Evolutionary conservation across 30 jellyfish, hydroid and myxozoan genomes (phyloP).

Genomic region (Aurelia aurita): DNA sequence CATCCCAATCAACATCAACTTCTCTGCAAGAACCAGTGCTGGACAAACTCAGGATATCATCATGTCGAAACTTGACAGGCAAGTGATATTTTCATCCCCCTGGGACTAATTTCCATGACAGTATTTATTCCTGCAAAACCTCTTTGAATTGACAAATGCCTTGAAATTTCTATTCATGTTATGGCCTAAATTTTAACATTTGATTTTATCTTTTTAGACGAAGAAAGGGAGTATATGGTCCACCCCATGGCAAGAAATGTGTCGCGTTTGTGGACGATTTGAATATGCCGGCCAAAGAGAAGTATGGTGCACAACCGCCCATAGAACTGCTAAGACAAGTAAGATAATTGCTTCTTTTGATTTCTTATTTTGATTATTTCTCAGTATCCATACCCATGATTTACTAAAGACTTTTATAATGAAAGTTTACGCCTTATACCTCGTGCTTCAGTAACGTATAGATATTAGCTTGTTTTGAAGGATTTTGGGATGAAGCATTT

Average conservation of each 20-base stretch:
- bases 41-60: slow-evolving; percentile 98
- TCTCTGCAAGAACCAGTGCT: slow-evolving; percentile 99
- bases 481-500: no score
- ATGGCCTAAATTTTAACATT: not conserved
- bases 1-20: slow-evolving; percentile 91
- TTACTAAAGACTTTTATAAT: no score
- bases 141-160: not conserved
- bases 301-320: slow-evolving; percentile 99
- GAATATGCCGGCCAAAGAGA: slow-evolving; percentile 99
- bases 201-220: slow-evolving; percentile 62
- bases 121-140: no score
- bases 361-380: no score
- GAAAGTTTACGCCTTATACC: no score
- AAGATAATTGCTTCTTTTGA: not conserved
- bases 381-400: no score
- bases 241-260: slow-evolving; percentile 99
- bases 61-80: slow-evolving; percentile 97
- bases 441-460: no score
- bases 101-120: no score
- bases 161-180: not conserved
- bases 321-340: slow-evolving; percentile 95
- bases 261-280: slow-evolving; percentile 94
- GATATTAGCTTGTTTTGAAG: no score
- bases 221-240: slow-evolving; percentile 98
- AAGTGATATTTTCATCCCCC: not conserved